Conservation (phyloP, 1,140 invertebrate species). For the Zeugodacus cucurbitae region DNA sequence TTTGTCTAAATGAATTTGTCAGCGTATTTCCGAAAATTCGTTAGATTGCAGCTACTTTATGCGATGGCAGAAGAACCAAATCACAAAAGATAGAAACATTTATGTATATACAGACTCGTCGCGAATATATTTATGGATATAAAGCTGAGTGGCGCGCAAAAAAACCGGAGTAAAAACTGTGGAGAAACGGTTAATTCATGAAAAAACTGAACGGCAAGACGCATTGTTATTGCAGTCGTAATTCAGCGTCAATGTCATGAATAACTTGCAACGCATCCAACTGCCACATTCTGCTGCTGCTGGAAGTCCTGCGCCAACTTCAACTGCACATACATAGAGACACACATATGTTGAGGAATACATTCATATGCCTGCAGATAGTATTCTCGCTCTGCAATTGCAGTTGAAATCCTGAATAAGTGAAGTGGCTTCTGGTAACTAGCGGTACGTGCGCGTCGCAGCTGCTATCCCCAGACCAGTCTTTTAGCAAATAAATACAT, state of each 20-base stretch:
- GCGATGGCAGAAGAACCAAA: background rate
- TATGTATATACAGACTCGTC: background rate
- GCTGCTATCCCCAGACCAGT: background rate
- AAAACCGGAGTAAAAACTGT: background rate
- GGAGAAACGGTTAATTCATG: background rate
- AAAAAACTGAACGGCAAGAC: conserved; percentile 4
- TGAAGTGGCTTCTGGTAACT: background rate
- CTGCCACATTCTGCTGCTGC: background rate
- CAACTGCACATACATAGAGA: background rate
- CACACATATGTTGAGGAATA: too few relatives aligned
- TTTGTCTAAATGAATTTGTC: background rate
- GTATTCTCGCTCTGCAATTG: background rate
- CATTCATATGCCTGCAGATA: background rate
- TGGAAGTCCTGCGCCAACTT: conserved; percentile 13
- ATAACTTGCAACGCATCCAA: conserved; percentile 23
- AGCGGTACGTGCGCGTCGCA: background rate
- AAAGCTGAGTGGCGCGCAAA: background rate
- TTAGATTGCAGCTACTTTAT: background rate
- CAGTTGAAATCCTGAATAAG: background rate
- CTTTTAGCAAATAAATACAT: conserved; percentile 33
- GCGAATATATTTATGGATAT: background rate
- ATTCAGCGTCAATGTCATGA: conserved; percentile 37
- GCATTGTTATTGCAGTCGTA: conserved; percentile 25
- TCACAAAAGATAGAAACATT: background rate
- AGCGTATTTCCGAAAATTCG: background rate